These are phyloP conservation scores for Apostichopus leukothele DNA, from an alignment of 53 echinoderm and acorn worm species.

Conservation along the genomic window DNA sequence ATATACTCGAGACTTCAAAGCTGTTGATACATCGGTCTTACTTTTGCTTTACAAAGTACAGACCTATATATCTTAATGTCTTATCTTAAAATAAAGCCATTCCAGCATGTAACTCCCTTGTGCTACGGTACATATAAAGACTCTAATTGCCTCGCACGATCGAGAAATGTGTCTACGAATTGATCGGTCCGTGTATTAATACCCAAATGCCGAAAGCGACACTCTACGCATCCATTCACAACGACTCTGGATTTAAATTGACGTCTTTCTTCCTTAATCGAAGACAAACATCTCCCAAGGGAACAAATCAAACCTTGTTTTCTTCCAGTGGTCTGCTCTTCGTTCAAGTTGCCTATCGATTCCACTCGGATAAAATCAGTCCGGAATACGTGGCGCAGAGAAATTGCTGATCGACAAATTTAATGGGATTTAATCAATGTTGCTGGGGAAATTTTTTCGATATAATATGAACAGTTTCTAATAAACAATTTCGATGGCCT, in stretches of 20 bases:
- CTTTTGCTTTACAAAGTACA: no score
- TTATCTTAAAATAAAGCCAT: no score
- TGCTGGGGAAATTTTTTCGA: not conserved
- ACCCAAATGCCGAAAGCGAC: no score
- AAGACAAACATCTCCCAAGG: slow-evolving; percentile 25
- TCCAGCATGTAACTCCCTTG: no score
- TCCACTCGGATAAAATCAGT: not conserved
- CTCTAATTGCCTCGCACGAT: no score
- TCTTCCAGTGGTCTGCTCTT: not conserved
- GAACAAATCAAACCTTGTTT: not conserved
- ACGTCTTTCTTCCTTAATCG: slow-evolving; percentile 6
- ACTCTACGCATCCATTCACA: no score
- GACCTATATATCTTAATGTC: no score
- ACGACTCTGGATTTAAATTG: not conserved
- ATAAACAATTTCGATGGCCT: not conserved
- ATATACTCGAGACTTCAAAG: no score
- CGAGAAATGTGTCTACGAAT: no score
- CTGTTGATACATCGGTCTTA: no score
- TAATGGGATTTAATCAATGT: slow-evolving; percentile 15
- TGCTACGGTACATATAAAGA: no score
- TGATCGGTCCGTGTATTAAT: no score
- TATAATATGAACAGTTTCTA: not conserved
- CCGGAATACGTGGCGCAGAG: not conserved
- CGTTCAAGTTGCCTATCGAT: not conserved
- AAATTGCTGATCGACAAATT: not conserved